Evolutionary conservation across 2,888 invertebrate species (phyloP).

Genomic region (Malachius bipustulatus): DNA sequence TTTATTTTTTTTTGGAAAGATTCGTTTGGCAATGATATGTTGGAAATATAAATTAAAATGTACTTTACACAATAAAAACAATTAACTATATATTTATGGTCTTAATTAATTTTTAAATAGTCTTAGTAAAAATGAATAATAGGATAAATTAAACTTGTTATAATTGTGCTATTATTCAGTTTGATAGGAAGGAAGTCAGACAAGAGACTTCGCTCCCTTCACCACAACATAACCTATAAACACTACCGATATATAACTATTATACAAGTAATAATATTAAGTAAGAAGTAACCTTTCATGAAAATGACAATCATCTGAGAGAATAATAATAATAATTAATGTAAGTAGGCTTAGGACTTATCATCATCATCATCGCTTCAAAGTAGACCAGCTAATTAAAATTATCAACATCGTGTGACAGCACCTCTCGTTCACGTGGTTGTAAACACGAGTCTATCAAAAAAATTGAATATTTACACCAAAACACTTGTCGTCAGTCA

Average conservation of each 20-base stretch:
- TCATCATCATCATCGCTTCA: too few species aligned
- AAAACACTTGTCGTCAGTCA: conserved; percentile 28
- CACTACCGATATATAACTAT: conserved; percentile 34
- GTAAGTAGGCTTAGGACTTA: too few species aligned
- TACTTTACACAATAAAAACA: conserved; percentile 11
- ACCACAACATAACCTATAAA: conserved; percentile 32
- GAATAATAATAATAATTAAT: too few species aligned
- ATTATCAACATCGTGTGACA: conserved; percentile 27
- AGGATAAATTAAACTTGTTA: too few species aligned
- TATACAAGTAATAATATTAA: conserved; percentile 36
- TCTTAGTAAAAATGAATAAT: neutral
- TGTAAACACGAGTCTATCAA: conserved; percentile 23
- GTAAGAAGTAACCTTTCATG: conserved; percentile 28
- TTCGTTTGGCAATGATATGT: conserved; percentile 18
- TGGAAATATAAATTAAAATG: conserved; percentile 17
- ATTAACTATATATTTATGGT: conserved; percentile 6
- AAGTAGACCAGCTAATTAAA: conserved; percentile 16
- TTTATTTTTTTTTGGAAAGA: too few species aligned
- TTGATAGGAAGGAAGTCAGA: conserved; percentile 25
- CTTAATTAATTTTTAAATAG: conserved; percentile 1
- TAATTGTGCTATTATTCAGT: conserved; percentile 35
- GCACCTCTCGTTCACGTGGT: conserved; percentile 19
- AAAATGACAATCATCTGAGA: conserved; percentile 26
- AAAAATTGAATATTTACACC: conserved; percentile 25
- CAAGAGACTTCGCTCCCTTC: too few species aligned